A percentile compares a stretch with the other conserved stretches of the same genome.
Evolutionary conservation across 2,888 invertebrate genomes (phyloP).

Genomic region (Eupithecia exiguata): DNA sequence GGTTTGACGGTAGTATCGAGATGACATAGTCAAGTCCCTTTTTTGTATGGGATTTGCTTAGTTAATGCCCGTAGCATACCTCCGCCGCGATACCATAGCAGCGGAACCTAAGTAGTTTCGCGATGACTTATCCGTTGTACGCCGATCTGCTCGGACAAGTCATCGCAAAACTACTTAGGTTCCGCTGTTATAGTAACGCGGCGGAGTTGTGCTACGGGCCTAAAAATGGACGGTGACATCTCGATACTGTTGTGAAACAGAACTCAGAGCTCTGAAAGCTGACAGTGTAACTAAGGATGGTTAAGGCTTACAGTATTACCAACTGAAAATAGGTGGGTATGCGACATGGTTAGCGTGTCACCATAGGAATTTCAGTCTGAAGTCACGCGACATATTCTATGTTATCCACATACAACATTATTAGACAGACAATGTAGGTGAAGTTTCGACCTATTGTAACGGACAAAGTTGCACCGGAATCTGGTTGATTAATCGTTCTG

Average conservation of each 20-base stretch:
- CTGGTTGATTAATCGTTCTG: constrained; percentile 19
- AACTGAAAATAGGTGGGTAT: constrained; percentile 33
- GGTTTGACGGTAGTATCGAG: neutral
- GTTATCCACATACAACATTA: constrained; percentile 65
- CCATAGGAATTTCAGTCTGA: constrained; percentile 66
- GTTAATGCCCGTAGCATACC: no score
- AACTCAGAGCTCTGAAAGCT: neutral
- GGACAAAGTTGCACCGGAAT: constrained; percentile 19
- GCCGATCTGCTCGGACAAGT: no score
- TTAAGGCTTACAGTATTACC: neutral
- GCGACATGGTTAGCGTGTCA: constrained; percentile 60
- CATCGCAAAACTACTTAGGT: no score
- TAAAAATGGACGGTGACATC: no score
- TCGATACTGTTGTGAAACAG: neutral
- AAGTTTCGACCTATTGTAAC: constrained; percentile 32
- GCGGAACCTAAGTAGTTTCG: no score
- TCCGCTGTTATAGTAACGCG: no score
- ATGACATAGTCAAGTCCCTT: no score
- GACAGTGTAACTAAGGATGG: neutral
- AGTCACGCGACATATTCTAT: constrained; percentile 72
- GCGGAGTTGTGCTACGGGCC: no score
- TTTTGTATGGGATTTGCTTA: no score
- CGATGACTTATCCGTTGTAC: no score
- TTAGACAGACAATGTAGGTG: constrained; percentile 51
- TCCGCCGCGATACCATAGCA: no score